Evolutionary conservation across 2,113 vertebrate genomes (phyloP).

Genomic region (Neolamprologus ventralis): DNA sequence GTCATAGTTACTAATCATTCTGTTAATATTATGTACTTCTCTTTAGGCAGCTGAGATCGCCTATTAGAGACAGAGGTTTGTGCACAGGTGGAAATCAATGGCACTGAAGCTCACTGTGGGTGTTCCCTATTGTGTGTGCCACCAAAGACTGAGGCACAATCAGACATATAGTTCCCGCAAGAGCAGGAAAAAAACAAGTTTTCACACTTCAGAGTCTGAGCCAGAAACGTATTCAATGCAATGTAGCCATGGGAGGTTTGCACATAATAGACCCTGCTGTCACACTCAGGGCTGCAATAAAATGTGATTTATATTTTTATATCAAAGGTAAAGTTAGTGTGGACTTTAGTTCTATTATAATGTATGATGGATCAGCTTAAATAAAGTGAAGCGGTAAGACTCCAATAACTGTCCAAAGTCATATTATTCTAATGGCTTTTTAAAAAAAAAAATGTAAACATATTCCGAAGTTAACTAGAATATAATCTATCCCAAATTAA

Average conservation of each 20-base stretch:
- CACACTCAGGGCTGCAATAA: background rate
- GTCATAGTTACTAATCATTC: background rate
- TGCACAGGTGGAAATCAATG: constrained; percentile 52
- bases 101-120: constrained; percentile 15
- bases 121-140: constrained; percentile 13
- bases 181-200: background rate
- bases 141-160: constrained; percentile 10
- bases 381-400: background rate
- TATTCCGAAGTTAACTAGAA: background rate
- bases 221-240: background rate
- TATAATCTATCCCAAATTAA: background rate
- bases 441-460: background rate
- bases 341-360: background rate
- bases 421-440: background rate
- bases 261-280: background rate
- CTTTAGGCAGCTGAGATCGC: constrained; percentile 12
- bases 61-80: constrained; percentile 24
- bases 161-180: background rate
- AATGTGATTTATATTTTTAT: background rate
- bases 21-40: background rate
- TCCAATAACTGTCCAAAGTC: background rate
- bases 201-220: background rate
- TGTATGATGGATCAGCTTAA: background rate
- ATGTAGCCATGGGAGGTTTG: background rate
- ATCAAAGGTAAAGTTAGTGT: background rate